Evolutionary conservation across 2,113 vertebrate species (phyloP).

Genomic region (Eurypyga helias): DNA sequence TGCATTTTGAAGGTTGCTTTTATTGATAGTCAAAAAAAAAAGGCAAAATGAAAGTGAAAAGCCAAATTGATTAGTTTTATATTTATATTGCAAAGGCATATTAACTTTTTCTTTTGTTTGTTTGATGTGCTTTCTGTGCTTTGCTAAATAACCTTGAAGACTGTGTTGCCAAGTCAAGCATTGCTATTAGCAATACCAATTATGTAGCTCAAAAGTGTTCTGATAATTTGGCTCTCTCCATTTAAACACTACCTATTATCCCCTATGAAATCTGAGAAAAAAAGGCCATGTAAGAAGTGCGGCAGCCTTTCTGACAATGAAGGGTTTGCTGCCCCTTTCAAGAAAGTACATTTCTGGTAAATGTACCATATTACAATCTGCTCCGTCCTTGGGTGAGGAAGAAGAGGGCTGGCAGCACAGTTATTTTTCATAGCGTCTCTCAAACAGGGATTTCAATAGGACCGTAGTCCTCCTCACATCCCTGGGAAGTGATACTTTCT

Average conservation of each 20-base stretch:
- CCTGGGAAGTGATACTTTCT: background rate
- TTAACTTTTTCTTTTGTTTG: background rate
- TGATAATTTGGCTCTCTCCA: background rate
- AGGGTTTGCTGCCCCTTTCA: background rate
- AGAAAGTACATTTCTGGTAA: background rate
- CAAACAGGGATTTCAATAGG: background rate
- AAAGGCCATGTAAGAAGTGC: background rate
- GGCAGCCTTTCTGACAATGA: background rate
- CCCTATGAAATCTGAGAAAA: background rate
- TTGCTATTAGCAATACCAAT: background rate
- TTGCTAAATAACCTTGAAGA: constrained; percentile 18
- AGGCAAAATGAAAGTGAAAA: background rate
- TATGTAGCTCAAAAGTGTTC: background rate
- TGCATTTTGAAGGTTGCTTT: constrained; percentile 26
- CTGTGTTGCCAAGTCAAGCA: background rate
- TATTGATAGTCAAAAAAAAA: background rate
- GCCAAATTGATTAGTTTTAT: background rate
- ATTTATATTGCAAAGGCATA: background rate
- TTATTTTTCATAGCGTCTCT: background rate
- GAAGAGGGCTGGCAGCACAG: background rate
- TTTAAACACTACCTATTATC: background rate
- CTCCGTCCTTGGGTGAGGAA: background rate
- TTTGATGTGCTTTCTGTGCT: background rate
- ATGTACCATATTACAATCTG: background rate
- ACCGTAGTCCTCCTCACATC: background rate